Evolutionary conservation across 2,797 vertebrate species (phyloP), one percentile per base, ranked within the genome.

Genomic region (Mormyrus proboscirostris): DNA sequence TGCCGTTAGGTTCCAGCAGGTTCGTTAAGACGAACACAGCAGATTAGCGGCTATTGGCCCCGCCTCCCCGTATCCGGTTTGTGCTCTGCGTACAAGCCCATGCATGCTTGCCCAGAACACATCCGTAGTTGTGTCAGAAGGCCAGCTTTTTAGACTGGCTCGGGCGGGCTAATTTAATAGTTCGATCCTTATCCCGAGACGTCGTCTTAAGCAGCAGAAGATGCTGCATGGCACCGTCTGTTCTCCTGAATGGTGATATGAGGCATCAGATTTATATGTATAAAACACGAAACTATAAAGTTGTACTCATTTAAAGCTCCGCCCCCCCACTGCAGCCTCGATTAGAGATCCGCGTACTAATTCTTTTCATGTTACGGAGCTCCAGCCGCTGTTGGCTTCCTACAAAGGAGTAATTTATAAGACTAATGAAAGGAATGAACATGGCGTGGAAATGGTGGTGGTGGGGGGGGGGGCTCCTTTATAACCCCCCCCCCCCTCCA

Each of bases 401-500:
- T 96, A 96, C 96, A 97, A 96, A 97, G 94, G 94, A 93, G 94
- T 95, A 91, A 95, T 96, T 96, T 95, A 94, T 94, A 94, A 95
- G 94, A 93, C 94, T 96, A 96, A 96, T 96, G 95, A 96, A 96
- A 96, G 96, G 94, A 95, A 94, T 94, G 92, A 93, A 93, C 93
- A 90, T 93, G 95, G 95, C 95, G 95, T 92, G 94, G 94, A 95
- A 95, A 95, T 96, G 94, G 92, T 94, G 69, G 29, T 16, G 33
- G 7, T 1, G 25, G 7, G 65, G 10, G 19, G 41, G 76, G 76
- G 94, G 94, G 93, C 93, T 94, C 94, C 95, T 95, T 95, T 94
- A 94, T 94, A 94, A 94, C 91, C 87, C 92, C 91, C 91, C 29
- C 65, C 22, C 12, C 62, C 25, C 69, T 10, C n/a, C 69, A 16